Evolutionary conservation across 2,113 vertebrate species (phyloP), one percentile per base, ranked within the genome.

Genomic region (Protomyctophum bolini): DNA sequence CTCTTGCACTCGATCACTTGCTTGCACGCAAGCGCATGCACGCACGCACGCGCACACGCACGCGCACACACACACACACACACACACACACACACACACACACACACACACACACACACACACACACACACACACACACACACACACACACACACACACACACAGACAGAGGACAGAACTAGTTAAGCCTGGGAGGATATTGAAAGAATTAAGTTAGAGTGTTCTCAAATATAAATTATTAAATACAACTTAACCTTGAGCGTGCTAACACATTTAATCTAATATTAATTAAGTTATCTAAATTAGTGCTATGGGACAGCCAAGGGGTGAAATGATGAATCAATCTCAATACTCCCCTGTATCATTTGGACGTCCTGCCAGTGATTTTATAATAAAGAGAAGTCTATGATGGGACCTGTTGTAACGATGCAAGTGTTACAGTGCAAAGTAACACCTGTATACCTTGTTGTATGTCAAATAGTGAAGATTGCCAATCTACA

Each of bases 221-320:
- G 85, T 70, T 85, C 81, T 82, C 80, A 76, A 77, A 86, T 86
- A 79, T 67, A 83, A 85, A 86, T 89, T 69, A 88, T 90, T 84
- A 86, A 87, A 83, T 74, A 88, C 82, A 88, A 82, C 88, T 89
- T 89, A 90, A 92, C 91, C 90, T 92, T 92, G 91, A 88, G 69
- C 76, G 71, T 63, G 54, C 59, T 70, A 86, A 76, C 73, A 80
- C 81, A 85, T 83, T 86, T 89, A 80, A 83, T 88, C 78, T 77
- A 79, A 71, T 83, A 79, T 87, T 87, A 88, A 88, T 88, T 86
- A 86, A 77, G 77, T 52, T 77, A 87, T 87, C 77, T 82, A 83
- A 88, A 89, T 89, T 72, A 86, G 83, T 77, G 84, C 83, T 75
- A 72, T 87, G 82, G 73, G 79, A 86, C 81, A 86, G 68, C 78